phyloP scores from a whole-genome alignment of 2,888 invertebrate genomes.

The Willowsia nigromaculata region DNA sequence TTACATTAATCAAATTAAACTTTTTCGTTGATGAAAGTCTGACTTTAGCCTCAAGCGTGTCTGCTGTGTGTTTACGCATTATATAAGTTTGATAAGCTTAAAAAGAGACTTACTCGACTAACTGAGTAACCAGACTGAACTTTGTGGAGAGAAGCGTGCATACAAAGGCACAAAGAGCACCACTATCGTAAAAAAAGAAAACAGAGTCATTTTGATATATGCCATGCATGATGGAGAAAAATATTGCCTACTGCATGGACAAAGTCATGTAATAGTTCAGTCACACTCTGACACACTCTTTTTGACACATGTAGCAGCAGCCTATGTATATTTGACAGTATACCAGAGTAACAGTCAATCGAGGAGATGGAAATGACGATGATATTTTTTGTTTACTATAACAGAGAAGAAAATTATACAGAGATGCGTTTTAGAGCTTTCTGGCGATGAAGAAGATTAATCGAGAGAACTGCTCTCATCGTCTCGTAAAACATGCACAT shows the following conservation, averaged over 20 bases:
- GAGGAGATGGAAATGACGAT: slow-evolving; percentile 15
- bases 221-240: slow-evolving; percentile 17
- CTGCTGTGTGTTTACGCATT: slow-evolving; percentile 34
- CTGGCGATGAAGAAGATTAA: not conserved
- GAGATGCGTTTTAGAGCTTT: slow-evolving; percentile 32
- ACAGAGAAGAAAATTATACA: slow-evolving; percentile 31
- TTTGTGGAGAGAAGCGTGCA: slow-evolving; percentile 28
- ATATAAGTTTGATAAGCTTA: slow-evolving; percentile 52
- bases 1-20: not conserved
- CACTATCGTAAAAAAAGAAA: not conserved
- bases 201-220: slow-evolving; percentile 9
- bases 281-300: not conserved
- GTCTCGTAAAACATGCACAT: not conserved
- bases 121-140: slow-evolving; percentile 45
- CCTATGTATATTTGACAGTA: not conserved
- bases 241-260: not conserved
- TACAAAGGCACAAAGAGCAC: not conserved
- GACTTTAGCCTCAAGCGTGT: not conserved
- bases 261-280: not conserved
- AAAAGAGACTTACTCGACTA: slow-evolving; percentile 39
- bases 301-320: not conserved
- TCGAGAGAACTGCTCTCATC: not conserved
- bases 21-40: not conserved
- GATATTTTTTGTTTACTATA: slow-evolving; percentile 48
- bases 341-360: not conserved